Percentiles rank a stretch among this genome's conserved stretches.
These are phyloP conservation scores for Microcebus murinus DNA, from an alignment of 2,113 vertebrate genomes.

Conservation along the genomic window DNA sequence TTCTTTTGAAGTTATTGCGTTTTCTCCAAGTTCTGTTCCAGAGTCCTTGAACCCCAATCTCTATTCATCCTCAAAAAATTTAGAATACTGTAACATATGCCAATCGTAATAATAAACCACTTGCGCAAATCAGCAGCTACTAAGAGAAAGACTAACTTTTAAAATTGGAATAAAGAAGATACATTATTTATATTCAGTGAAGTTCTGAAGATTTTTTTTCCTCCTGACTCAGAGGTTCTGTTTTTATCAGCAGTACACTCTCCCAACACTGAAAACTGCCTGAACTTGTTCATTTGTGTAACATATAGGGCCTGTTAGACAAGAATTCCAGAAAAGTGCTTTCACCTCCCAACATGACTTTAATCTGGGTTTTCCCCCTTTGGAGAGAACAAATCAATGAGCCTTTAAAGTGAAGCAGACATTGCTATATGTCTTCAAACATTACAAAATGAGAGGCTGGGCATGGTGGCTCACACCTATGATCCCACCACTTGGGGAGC, in stretches of 20 bases:
- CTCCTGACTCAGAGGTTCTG: not conserved
- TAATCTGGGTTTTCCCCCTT: not conserved
- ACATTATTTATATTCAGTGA: not conserved
- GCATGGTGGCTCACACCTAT: no score
- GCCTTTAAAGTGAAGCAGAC: not conserved
- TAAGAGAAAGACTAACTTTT: not conserved
- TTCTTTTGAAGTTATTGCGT: not conserved
- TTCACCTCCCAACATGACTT: not conserved
- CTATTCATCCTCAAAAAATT: slow-evolving; percentile 28
- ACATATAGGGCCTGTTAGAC: not conserved
- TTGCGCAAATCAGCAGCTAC: slow-evolving; percentile 29
- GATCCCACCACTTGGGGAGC: no score
- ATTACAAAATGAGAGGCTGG: not conserved
- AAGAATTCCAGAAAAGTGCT: not conserved
- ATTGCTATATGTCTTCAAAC: not conserved
- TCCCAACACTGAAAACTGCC: not conserved
- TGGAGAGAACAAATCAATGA: not conserved
- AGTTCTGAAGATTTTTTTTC: not conserved
- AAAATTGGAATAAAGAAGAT: not conserved
- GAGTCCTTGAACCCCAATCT: not conserved
- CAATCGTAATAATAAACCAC: slow-evolving; percentile 50
- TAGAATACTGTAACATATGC: not conserved
- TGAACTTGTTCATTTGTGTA: not conserved
- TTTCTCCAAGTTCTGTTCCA: not conserved
- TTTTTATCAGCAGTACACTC: slow-evolving; percentile 32